Conservation (phyloP, 92 coral and sea anemone species). For the Isaurus tuberculatus region DNA sequence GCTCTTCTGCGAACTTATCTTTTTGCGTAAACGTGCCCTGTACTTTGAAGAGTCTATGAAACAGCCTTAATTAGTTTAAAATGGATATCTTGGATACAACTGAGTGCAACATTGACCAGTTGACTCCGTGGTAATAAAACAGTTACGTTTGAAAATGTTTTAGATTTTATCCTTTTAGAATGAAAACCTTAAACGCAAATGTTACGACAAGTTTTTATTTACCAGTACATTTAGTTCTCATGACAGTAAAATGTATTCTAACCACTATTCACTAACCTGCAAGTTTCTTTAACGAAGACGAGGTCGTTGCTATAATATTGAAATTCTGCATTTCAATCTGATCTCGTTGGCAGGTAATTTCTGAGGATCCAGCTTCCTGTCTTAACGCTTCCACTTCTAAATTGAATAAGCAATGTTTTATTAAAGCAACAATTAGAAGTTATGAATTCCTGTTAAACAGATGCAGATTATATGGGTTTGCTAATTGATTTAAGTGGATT, state of each 20-base stretch:
- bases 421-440: neutral
- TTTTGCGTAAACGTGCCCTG: slow-evolving; percentile 38
- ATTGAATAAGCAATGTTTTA: neutral
- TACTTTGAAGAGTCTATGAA: slow-evolving; percentile 46
- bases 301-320: slow-evolving; percentile 14
- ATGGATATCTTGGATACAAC: neutral
- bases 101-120: slow-evolving; percentile 9
- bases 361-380: slow-evolving; percentile 10
- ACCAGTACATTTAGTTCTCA: slow-evolving; percentile 11
- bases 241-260: neutral
- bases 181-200: neutral
- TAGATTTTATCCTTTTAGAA: neutral
- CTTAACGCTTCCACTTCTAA: neutral
- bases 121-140: neutral
- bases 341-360: slow-evolving; percentile 1
- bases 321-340: slow-evolving; percentile 28
- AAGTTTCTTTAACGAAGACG: slow-evolving; percentile 15
- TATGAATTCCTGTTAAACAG: neutral
- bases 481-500: neutral
- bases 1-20: slow-evolving; percentile 48
- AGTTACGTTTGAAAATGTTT: neutral
- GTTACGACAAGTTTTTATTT: neutral
- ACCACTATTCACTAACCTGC: neutral
- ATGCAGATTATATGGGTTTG: slow-evolving; percentile 4
- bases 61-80: neutral